phyloP scores from a whole-genome alignment of 2,113 vertebrate genomes.

The Glaucomys volans region DNA sequence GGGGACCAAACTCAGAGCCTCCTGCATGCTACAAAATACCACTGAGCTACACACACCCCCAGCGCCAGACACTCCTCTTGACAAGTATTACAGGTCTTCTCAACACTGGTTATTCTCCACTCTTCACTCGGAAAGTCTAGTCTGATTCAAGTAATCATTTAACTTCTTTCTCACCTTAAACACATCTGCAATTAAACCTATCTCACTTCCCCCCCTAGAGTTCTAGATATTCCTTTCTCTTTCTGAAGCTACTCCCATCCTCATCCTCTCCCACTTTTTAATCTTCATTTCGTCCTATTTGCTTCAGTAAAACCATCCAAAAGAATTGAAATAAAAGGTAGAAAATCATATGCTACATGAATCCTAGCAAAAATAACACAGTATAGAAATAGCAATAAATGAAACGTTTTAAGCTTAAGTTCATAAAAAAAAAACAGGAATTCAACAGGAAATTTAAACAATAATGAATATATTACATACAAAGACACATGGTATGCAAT shows the following conservation, averaged over 20 bases:
- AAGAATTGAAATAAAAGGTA: background rate
- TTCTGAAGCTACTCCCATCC: background rate
- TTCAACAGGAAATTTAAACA: conserved; percentile 41
- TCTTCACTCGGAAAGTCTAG: background rate
- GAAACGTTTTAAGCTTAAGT: conserved; percentile 16
- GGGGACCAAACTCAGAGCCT: background rate
- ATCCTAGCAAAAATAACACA: conserved; percentile 43
- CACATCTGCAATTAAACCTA: background rate
- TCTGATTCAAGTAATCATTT: background rate
- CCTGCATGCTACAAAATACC: background rate
- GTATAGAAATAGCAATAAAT: background rate
- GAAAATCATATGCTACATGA: conserved; percentile 3
- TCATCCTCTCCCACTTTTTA: background rate
- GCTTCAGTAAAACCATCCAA: background rate
- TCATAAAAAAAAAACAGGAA: conserved; percentile 13
- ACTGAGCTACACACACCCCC: too few species aligned
- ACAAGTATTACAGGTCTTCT: background rate
- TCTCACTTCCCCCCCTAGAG: background rate
- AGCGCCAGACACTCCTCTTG: background rate
- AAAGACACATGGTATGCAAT: background rate
- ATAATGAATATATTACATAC: background rate
- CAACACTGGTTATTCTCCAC: background rate
- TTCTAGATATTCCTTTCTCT: background rate
- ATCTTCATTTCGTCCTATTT: background rate
- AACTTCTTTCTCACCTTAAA: background rate